Conservation (phyloP, 2,888 invertebrate species). For the Neoaliturus tenellus region DNA sequence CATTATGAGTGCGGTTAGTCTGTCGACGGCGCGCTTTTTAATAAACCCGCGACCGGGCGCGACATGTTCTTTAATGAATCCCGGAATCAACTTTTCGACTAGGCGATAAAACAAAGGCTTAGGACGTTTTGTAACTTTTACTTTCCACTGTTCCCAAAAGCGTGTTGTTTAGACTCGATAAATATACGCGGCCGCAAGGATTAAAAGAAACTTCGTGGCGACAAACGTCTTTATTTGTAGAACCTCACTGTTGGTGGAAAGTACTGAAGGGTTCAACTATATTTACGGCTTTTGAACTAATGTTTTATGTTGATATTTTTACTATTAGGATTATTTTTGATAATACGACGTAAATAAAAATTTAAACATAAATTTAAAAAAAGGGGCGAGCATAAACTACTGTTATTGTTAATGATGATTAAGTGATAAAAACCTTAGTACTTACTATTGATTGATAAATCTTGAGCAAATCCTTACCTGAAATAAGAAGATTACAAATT, state of each 20-base stretch:
- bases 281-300: background rate
- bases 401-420: too few relatives aligned
- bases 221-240: constrained; percentile 9
- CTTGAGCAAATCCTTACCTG: too few relatives aligned
- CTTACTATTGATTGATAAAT: too few relatives aligned
- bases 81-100: constrained; percentile 30
- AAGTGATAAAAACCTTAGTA: too few relatives aligned
- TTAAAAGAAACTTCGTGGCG: background rate
- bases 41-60: constrained; percentile 6
- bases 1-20: constrained; percentile 37
- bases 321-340: too few relatives aligned
- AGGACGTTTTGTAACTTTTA: background rate
- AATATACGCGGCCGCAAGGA: background rate
- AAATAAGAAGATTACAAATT: too few relatives aligned
- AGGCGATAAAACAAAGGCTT: constrained; percentile 32
- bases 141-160: background rate
- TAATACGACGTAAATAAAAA: too few relatives aligned
- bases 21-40: constrained; percentile 30
- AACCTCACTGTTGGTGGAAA: background rate
- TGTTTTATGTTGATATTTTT: too few relatives aligned
- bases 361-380: too few relatives aligned
- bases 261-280: background rate
- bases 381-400: too few relatives aligned
- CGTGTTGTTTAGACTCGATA: background rate
- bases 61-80: constrained; percentile 29